Evolutionary conservation across 2,888 invertebrate species (phyloP).

Genomic region (Furcula furcula): DNA sequence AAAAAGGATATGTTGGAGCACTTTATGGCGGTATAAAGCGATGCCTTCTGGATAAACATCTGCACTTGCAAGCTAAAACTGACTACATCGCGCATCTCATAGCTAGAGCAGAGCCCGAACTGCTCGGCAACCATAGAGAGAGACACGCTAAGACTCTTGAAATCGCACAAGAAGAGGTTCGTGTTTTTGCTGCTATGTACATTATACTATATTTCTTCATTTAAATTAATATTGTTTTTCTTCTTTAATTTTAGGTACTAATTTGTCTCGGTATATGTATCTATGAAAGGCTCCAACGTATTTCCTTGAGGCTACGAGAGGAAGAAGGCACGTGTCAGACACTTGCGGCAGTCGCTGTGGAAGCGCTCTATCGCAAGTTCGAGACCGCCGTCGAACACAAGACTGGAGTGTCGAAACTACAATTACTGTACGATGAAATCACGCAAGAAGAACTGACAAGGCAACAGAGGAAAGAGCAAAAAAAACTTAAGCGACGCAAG

Average conservation of each 20-base stretch:
- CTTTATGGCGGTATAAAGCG: conserved; percentile 93
- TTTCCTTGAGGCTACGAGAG: conserved; percentile 92
- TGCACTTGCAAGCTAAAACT: conserved; percentile 93
- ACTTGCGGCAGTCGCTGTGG: conserved; percentile 93
- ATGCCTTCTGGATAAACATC: conserved; percentile 92
- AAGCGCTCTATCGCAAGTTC: conserved; percentile 93
- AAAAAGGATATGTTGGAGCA: conserved; percentile 94
- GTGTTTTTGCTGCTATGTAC: conserved; percentile 4
- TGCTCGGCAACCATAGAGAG: conserved; percentile 93
- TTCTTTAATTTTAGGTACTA: conserved; percentile 80
- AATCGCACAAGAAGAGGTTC: conserved; percentile 95
- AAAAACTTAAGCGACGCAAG: conserved; percentile 89
- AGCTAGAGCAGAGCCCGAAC: conserved; percentile 94
- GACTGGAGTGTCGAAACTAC: conserved; percentile 93
- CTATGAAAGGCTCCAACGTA: conserved; percentile 93
- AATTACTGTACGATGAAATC: conserved; percentile 93
- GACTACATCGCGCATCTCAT: conserved; percentile 95
- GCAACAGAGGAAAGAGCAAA: conserved; percentile 92
- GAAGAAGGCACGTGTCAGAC: conserved; percentile 97
- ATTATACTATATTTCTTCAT: no score
- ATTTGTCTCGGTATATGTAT: conserved; percentile 97
- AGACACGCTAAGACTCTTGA: conserved; percentile 98
- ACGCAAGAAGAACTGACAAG: conserved; percentile 93
- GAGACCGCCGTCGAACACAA: conserved; percentile 95
- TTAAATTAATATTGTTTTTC: no score